Conservation (phyloP, 2,113 vertebrate species). For the Pelecanoides urinatrix region DNA sequence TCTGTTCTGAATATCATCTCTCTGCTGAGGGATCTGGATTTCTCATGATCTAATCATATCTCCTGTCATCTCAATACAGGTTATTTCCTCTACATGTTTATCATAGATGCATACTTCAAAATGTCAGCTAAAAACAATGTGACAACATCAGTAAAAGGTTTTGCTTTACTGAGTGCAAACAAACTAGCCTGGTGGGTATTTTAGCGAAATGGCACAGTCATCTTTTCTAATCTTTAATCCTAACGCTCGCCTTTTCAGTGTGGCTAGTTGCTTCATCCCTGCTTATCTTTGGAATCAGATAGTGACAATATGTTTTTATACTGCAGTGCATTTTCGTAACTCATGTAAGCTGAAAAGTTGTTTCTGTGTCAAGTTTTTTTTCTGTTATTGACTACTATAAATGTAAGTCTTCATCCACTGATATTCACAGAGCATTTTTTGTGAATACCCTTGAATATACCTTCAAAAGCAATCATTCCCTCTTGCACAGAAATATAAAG, state of each 20-base stretch:
- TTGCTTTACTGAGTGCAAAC: constrained; percentile 24
- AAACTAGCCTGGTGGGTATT: not conserved
- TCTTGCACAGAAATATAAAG: constrained; percentile 10
- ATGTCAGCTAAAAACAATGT: constrained; percentile 59
- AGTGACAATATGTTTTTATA: not conserved
- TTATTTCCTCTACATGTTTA: constrained; percentile 41
- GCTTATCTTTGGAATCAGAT: not conserved
- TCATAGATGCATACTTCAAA: constrained; percentile 57
- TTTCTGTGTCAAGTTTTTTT: not conserved
- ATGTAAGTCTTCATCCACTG: not conserved
- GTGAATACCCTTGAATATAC: constrained; percentile 9
- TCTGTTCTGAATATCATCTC: constrained; percentile 19
- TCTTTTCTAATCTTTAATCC: not conserved
- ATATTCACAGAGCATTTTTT: constrained; percentile 5
- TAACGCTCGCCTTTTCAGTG: not conserved
- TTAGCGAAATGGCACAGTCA: not conserved
- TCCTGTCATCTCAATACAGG: constrained; percentile 38
- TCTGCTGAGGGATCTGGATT: constrained; percentile 37
- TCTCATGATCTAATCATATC: constrained; percentile 56
- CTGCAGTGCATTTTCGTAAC: not conserved
- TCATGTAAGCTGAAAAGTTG: not conserved
- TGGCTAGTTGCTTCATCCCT: not conserved
- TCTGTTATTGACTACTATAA: not conserved
- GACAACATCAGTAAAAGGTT: constrained; percentile 36
- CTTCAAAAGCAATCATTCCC: constrained; percentile 37